These are phyloP conservation scores for Dicrostonyx torquatus DNA, from an alignment of 2,797 vertebrate species.

Conservation along the genomic window DNA sequence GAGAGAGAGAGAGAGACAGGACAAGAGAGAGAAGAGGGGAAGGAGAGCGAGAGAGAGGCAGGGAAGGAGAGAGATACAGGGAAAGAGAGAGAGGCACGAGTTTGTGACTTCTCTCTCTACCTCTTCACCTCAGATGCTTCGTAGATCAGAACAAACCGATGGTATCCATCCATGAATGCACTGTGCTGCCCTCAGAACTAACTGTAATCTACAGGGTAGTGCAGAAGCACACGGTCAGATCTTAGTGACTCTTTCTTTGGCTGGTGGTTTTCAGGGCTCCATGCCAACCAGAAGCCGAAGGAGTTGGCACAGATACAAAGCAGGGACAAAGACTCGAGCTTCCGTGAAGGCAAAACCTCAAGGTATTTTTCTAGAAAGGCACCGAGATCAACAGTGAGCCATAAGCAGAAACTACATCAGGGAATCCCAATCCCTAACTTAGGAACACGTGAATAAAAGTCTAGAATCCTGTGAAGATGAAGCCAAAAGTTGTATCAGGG, in stretches of 20 bases:
- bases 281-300: not conserved
- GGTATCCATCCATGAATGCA: not conserved
- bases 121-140: not conserved
- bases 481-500: not conserved
- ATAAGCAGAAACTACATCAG: not conserved
- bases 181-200: not conserved
- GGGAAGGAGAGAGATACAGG: too few species aligned
- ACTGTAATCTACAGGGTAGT: not conserved
- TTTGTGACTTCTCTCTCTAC: not conserved
- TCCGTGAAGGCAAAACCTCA: not conserved
- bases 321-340: not conserved
- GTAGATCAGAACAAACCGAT: not conserved
- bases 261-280: slow-evolving; percentile 10
- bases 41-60: too few species aligned
- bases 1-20: too few species aligned
- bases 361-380: not conserved
- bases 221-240: not conserved
- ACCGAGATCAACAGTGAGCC: not conserved
- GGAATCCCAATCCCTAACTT: not conserved
- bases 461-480: not conserved
- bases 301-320: not conserved
- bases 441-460: not conserved
- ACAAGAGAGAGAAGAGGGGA: too few species aligned
- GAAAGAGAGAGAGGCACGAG: not conserved
- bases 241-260: not conserved